Conservation (phyloP, 1,140 invertebrate genomes). For the Drosophila quadrilineata region DNA sequence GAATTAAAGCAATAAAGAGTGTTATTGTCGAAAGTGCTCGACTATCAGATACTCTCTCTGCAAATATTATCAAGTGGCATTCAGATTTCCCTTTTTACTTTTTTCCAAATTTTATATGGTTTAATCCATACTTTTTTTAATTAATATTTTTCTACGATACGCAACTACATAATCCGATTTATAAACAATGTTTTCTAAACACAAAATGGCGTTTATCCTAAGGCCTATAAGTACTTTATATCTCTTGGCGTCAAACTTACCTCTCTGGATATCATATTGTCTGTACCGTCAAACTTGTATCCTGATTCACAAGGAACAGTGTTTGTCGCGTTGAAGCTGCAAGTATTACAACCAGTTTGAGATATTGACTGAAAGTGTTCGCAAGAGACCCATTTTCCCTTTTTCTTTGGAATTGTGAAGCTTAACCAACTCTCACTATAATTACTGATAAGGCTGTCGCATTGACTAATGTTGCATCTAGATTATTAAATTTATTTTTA, state of each 20-base stretch:
- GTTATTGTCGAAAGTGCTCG: too few relatives aligned
- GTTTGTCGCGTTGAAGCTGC: constrained; percentile 73
- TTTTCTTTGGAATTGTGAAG: constrained; percentile 81
- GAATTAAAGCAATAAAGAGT: too few relatives aligned
- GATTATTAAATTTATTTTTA: background rate
- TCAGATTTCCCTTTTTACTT: too few relatives aligned
- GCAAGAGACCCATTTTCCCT: constrained; percentile 81
- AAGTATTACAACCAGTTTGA: constrained; percentile 6
- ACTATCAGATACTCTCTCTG: too few relatives aligned
- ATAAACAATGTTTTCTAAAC: too few relatives aligned
- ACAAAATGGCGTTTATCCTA: too few relatives aligned
- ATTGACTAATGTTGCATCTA: constrained; percentile 86
- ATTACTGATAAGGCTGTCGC: constrained; percentile 79
- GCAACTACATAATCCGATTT: too few relatives aligned
- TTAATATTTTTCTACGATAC: too few relatives aligned
- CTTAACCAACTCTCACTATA: constrained; percentile 83
- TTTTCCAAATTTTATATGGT: too few relatives aligned
- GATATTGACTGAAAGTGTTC: constrained; percentile 64
- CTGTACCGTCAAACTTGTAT: constrained; percentile 36
- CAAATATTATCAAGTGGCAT: too few relatives aligned
- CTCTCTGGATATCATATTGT: constrained; percentile 56
- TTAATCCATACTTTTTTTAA: too few relatives aligned
- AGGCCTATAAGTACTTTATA: constrained; percentile 55
- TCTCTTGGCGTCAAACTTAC: constrained; percentile 49
- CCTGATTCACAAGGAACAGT: constrained; percentile 41